Base-by-base conservation (phyloP, 1,140 invertebrate genomes). In the Brevipalpus yothersi region DNA sequence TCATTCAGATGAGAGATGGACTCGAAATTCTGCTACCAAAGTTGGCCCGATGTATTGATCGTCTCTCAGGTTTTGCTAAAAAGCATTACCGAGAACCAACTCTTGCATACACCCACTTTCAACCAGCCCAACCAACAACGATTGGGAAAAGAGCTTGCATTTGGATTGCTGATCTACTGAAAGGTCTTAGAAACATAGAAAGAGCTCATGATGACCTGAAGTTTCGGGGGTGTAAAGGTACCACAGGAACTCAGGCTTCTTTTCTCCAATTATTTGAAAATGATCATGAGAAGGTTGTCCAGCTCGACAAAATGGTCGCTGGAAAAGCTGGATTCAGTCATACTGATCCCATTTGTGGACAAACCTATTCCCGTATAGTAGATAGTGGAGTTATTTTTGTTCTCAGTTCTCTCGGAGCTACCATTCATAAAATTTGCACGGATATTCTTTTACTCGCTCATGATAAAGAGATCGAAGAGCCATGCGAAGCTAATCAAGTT, bases 161-260 rank as follows among this genome's bases (percentile, higher is more conserved):
- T 0, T 99, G 95, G 95, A 74, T 95, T 1, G 85, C 90, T 63
- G 95, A 99, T 68, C 75, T 99, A 2, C 66, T 98, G 0, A 88
- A 95, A 82, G 92, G 96, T 67, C 84, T 98, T 68, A 72, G 81
- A 10, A 83, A 86, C 9, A 70, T 98, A 10, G 75, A 79, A 45
- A 73, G 82, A 0, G 79, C 80, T 1, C 76, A 77, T 53, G 74
- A 83, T 58, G 84, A 93, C 68, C 73, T 98, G 0, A 76, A 83
- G 61, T 98, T 98, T 69, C 78, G 95, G 7, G 93, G 95, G 5
- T 87, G 93, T 0, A 99, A 99, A 73, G 95, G 95, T 10, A 97
- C 95, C 0, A 98, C 94, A 11, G 95, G 88, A 39, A 97, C 92
- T 0, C 92, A 62, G 72, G 94, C 94, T 0, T 95, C 90, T 0